Evolutionary conservation across 2,113 vertebrate species (phyloP).

Genomic region (Microcebus tavaratra): DNA sequence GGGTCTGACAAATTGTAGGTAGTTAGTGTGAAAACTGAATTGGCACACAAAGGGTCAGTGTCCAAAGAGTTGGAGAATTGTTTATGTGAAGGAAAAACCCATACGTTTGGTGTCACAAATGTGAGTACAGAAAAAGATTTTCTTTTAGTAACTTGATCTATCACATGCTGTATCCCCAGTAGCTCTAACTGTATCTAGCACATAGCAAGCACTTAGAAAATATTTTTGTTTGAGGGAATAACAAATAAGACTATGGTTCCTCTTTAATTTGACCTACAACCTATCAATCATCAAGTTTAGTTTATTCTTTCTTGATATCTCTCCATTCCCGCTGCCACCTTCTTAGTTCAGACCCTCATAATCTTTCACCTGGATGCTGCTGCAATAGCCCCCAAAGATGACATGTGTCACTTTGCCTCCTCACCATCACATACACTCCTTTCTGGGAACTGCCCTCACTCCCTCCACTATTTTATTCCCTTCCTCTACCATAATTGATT

Average conservation of each 20-base stretch:
- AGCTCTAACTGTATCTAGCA: neutral
- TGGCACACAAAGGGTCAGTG: neutral
- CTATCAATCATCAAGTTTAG: neutral
- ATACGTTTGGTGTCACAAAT: neutral
- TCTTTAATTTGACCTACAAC: neutral
- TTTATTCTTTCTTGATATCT: neutral
- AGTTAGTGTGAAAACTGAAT: neutral
- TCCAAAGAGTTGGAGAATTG: neutral
- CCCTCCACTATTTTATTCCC: neutral
- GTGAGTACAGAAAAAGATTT: neutral
- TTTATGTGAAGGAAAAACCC: neutral
- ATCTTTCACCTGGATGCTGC: neutral
- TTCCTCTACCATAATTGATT: neutral
- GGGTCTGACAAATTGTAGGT: neutral
- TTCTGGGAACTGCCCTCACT: neutral
- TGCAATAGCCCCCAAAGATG: neutral
- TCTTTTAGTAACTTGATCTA: neutral
- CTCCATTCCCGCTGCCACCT: neutral
- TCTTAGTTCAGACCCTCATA: neutral
- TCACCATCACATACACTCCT: neutral
- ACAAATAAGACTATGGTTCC: neutral
- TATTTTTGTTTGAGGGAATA: neutral
- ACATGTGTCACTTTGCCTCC: neutral
- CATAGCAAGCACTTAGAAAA: neutral
- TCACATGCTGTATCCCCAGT: neutral